Conservation (phyloP, 2,113 vertebrate species). For the Notothenia coriiceps region DNA sequence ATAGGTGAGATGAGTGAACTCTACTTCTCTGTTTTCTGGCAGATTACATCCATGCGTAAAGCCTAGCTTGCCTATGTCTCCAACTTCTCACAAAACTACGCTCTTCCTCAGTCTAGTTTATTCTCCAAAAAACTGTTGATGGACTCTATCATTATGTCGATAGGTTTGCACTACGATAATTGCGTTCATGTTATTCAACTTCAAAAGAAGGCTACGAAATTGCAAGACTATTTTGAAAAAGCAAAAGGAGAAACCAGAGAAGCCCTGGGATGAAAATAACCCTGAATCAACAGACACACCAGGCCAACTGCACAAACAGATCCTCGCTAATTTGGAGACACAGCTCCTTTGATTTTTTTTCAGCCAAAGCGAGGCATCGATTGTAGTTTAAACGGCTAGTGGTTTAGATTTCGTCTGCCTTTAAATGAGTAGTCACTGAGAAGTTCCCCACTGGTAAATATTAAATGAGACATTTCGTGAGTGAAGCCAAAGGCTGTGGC, state of each 20-base stretch:
- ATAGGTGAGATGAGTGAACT: too few relatives aligned
- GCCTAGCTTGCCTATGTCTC: too few relatives aligned
- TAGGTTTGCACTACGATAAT: background rate
- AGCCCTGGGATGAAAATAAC: background rate
- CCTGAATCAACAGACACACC: conserved; percentile 13
- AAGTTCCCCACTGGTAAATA: background rate
- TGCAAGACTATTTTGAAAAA: background rate
- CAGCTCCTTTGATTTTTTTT: background rate
- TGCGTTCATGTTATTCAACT: background rate
- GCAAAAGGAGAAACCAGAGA: background rate
- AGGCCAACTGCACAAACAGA: conserved; percentile 27
- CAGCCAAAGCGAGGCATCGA: background rate
- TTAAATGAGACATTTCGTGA: conserved; percentile 5
- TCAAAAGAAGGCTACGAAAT: background rate
- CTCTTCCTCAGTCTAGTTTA: too few relatives aligned
- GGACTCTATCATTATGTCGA: background rate
- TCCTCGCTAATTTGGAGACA: conserved; percentile 11
- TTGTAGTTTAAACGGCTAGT: background rate
- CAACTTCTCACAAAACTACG: too few relatives aligned
- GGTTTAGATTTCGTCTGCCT: conserved; percentile 5
- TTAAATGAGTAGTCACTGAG: conserved; percentile 1
- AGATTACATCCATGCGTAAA: background rate
- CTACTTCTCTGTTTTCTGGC: too few relatives aligned
- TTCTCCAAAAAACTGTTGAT: too few relatives aligned
- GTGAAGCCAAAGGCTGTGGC: conserved; percentile 1